phyloP scores from a whole-genome alignment of 2,888 invertebrate species.

The Graphium colonna region DNA sequence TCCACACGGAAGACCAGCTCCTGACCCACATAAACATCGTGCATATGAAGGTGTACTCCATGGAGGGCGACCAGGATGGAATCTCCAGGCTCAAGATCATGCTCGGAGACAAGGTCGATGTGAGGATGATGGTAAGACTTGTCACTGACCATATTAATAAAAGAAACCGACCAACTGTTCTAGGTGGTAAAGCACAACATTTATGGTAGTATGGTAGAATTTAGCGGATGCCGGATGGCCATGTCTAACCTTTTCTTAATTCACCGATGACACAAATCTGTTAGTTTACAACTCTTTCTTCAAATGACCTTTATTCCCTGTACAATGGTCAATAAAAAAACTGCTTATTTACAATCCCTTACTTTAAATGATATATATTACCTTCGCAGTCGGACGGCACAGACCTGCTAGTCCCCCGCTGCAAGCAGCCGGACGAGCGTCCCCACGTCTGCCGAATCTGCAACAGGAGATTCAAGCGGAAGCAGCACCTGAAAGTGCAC shows the following conservation, averaged over 20 bases:
- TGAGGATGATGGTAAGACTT: conserved; percentile 37
- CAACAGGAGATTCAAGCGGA: conserved; percentile 62
- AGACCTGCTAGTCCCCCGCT: conserved; percentile 28
- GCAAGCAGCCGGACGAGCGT: conserved; percentile 32
- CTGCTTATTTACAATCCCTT: too few species aligned
- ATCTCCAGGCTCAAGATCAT: conserved; percentile 36
- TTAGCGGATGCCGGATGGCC: too few species aligned
- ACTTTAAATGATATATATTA: too few species aligned
- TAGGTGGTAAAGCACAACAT: too few species aligned
- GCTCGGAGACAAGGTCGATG: conserved; percentile 34
- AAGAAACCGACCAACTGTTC: too few species aligned
- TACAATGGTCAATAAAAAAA: too few species aligned
- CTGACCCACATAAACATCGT: conserved; percentile 49
- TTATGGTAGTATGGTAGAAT: too few species aligned
- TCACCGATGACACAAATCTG: too few species aligned
- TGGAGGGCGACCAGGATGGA: conserved; percentile 27
- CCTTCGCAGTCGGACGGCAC: conserved; percentile 35
- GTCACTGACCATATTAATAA: too few species aligned
- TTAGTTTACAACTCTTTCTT: too few species aligned
- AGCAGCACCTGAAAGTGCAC: conserved; percentile 66
- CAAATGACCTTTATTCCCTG: too few species aligned
- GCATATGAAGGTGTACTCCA: conserved; percentile 42
- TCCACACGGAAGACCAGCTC: conserved; percentile 53
- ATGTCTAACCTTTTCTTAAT: too few species aligned
- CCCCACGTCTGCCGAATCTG: conserved; percentile 63